Base-by-base conservation (phyloP, 2,797 vertebrate genomes). In the Lateolabrax maculatus region DNA sequence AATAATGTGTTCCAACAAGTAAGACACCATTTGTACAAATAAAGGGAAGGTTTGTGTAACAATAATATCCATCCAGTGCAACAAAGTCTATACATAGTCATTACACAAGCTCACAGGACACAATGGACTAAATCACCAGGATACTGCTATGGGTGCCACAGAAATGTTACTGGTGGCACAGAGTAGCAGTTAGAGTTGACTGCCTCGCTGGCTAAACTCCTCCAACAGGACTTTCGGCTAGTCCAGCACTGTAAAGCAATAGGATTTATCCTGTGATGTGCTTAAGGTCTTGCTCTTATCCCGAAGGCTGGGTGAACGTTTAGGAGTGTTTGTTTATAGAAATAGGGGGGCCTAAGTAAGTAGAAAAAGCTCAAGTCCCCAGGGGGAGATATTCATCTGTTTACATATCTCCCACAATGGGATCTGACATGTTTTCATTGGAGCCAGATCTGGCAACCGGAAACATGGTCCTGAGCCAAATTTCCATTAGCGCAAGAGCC, bases 371-470 rank as follows among this genome's bases (percentile, higher is more conserved):
- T 82, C 18, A 49, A 77, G 64, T 87, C 82, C 79, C 71, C 52
- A 0, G 31, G 44, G 71, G 72, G 58, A 71, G 93, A 94, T 95
- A 90, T 67, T 83, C 88, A 93, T 95, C 93, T 95, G 94, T 95
- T 95, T 95, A 94, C 90, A 93, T 90, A 81, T 90, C 87, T 87
- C 85, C 88, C 93, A 95, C 92, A 94, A 92, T 86, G 83, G 87
- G 84, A 89, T 87, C 87, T 83, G 81, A 90, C 83, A 89, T 89
- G 89, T 90, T 89, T 93, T 92, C 73, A 87, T 62, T 87, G 71
- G 84, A 81, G 82, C 70, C 77, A 89, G 85, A 91, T 92, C 87
- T 91, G 90, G 91, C 72, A 83, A 84, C 85, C 76, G 90, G 92
- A 95, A 94, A 94, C 84, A 87, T 91, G 92, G 90, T 80, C 79